Evolutionary conservation across 2,888 invertebrate species (phyloP).

Genomic region (Tromatobia lineatoria): DNA sequence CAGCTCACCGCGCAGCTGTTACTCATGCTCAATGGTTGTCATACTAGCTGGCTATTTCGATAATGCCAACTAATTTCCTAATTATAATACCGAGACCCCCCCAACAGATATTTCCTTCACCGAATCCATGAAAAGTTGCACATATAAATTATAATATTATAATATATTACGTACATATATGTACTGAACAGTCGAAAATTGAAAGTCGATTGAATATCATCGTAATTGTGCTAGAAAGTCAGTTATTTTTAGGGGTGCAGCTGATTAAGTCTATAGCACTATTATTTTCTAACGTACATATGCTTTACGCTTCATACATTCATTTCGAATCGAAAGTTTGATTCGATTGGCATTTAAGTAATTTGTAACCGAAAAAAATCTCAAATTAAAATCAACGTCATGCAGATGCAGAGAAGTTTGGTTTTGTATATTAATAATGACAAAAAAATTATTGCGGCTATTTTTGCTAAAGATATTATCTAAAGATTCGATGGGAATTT

Average conservation of each 20-base stretch:
- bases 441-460: too few relatives aligned
- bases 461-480: too few relatives aligned
- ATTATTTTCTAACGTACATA: too few relatives aligned
- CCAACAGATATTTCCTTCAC: slow-evolving; percentile 1
- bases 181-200: slow-evolving; percentile 43
- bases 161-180: slow-evolving; percentile 2
- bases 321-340: too few relatives aligned
- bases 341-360: too few relatives aligned
- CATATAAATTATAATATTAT: slow-evolving; percentile 34
- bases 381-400: too few relatives aligned
- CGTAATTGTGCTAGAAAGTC: neutral
- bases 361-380: too few relatives aligned
- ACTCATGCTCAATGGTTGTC: slow-evolving; percentile 76
- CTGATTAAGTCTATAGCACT: neutral
- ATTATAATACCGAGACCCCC: slow-evolving; percentile 32
- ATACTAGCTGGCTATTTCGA: slow-evolving; percentile 77
- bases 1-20: slow-evolving; percentile 76
- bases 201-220: slow-evolving; percentile 64
- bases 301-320: too few relatives aligned
- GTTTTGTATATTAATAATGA: too few relatives aligned
- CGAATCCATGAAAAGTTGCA: slow-evolving; percentile 6
- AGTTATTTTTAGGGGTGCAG: neutral
- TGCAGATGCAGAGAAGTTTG: too few relatives aligned
- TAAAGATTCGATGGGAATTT: too few relatives aligned
- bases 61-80: slow-evolving; percentile 77